phyloP scores from a whole-genome alignment of 2,888 invertebrate genomes.

The Scaptomyza caliginosa region DNA sequence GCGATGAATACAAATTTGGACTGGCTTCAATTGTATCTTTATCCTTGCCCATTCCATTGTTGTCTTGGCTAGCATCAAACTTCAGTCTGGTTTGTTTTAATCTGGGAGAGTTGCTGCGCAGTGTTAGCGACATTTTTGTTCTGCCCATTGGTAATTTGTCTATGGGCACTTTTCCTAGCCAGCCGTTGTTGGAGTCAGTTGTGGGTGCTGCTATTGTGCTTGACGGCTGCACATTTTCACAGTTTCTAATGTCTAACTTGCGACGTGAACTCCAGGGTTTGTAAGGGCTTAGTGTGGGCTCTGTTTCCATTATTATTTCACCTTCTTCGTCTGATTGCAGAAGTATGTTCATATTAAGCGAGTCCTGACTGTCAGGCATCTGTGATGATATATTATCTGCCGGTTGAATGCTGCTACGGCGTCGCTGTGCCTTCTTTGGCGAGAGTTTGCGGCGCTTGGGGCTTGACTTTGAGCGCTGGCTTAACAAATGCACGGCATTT shows the following conservation, averaged over 20 bases:
- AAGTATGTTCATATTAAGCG: constrained; percentile 79
- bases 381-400: constrained; percentile 21
- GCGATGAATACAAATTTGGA: constrained; percentile 64
- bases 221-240: constrained; percentile 57
- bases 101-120: constrained; percentile 46
- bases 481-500: constrained; percentile 53
- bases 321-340: constrained; percentile 59
- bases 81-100: constrained; percentile 74
- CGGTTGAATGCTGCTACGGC: constrained; percentile 19
- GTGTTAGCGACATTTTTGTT: constrained; percentile 59
- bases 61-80: constrained; percentile 43
- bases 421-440: constrained; percentile 32
- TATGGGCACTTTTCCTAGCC: constrained; percentile 54
- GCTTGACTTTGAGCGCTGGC: constrained; percentile 16
- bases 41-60: constrained; percentile 17
- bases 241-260: constrained; percentile 37
- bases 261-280: constrained; percentile 38
- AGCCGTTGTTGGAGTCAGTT: constrained; percentile 10
- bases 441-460: constrained; percentile 41
- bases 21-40: constrained; percentile 78
- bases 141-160: constrained; percentile 16
- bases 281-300: constrained; percentile 60
- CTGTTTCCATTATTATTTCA: constrained; percentile 70
- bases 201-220: constrained; percentile 1
- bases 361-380: constrained; percentile 47